These are phyloP conservation scores for Lasioglossum vierecki DNA, from an alignment of 2,888 invertebrate genomes.

Conservation along the genomic window DNA sequence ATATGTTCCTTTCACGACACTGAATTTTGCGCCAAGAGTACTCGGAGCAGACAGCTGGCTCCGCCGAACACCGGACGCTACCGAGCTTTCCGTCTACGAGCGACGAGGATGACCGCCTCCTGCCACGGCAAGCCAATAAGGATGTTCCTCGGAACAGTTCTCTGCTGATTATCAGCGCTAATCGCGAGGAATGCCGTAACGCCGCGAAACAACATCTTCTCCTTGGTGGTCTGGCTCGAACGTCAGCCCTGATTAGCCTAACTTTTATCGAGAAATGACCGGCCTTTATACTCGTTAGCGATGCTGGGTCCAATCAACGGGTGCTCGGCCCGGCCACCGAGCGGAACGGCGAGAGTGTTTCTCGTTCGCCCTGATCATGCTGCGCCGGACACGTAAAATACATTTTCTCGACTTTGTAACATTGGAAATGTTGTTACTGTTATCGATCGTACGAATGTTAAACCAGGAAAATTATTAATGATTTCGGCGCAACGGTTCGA, in stretches of 20 bases:
- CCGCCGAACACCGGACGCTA: neutral
- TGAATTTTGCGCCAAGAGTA: neutral
- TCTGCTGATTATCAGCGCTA: neutral
- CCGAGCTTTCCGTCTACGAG: neutral
- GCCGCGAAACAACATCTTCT: conserved; percentile 11
- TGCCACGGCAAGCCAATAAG: neutral
- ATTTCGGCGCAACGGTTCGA: too few species aligned
- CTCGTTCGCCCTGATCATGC: neutral
- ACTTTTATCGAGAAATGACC: conserved; percentile 10
- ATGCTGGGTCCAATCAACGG: conserved; percentile 5
- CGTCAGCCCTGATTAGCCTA: conserved; percentile 11
- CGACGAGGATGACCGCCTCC: neutral
- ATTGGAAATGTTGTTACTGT: neutral
- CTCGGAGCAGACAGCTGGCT: neutral
- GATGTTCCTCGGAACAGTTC: conserved; percentile 3
- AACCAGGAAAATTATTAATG: too few species aligned
- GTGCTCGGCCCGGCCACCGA: neutral
- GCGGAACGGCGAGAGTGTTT: conserved; percentile 16
- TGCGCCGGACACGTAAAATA: neutral
- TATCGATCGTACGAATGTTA: too few species aligned
- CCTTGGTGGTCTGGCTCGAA: conserved; percentile 4
- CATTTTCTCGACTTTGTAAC: neutral
- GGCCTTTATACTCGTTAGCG: conserved; percentile 13
- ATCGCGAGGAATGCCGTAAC: conserved; percentile 9
- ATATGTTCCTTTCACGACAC: conserved; percentile 40